These are phyloP conservation scores for Leptothorax acervorum DNA, from an alignment of 2,888 invertebrate genomes.

Conservation along the genomic window DNA sequence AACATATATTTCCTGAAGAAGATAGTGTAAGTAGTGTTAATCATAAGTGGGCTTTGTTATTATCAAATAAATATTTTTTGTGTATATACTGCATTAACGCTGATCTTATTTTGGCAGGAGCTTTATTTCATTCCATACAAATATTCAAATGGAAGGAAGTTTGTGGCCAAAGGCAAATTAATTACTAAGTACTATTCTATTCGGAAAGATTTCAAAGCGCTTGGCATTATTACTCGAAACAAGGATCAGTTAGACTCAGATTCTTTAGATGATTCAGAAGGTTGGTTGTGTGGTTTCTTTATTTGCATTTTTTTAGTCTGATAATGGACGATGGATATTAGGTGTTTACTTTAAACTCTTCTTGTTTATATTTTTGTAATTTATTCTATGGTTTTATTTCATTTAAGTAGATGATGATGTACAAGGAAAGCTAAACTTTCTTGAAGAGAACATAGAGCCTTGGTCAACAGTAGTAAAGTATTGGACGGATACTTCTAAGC, in stretches of 20 bases:
- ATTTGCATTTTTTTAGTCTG: background rate
- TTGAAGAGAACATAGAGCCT: background rate
- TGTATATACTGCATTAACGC: background rate
- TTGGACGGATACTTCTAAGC: slow-evolving; percentile 2
- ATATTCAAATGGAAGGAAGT: background rate
- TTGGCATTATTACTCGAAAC: background rate
- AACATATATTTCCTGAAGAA: background rate
- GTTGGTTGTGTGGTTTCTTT: background rate
- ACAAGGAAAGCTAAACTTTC: background rate
- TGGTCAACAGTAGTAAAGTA: background rate
- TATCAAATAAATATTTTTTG: background rate
- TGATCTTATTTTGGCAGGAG: background rate
- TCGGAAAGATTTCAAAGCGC: background rate
- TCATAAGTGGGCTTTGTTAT: background rate
- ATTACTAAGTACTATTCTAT: slow-evolving; percentile 4
- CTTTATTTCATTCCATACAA: slow-evolving; percentile 1
- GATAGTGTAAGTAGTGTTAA: slow-evolving; percentile 2
- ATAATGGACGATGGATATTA: background rate
- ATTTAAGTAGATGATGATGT: background rate
- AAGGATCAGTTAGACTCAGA: background rate
- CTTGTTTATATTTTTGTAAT: background rate
- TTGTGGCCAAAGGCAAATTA: background rate
- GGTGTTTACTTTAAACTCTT: background rate
- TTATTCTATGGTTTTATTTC: slow-evolving; percentile 1
- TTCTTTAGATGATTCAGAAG: background rate